Conservation (phyloP, 1,140 invertebrate species). For the Leptinotarsa lineolata region DNA sequence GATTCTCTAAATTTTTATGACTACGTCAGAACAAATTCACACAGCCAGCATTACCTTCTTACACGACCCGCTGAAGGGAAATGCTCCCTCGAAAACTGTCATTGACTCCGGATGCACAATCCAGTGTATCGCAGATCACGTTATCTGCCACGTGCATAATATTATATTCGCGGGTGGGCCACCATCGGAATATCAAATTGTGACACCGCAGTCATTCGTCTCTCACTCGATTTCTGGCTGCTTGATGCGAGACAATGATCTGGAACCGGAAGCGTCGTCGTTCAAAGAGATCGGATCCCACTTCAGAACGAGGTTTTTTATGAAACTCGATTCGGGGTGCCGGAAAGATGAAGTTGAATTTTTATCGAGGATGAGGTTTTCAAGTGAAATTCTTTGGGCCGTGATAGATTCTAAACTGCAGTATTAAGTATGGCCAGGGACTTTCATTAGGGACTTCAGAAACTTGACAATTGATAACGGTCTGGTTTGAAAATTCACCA, state of each 20-base stretch:
- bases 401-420: no score
- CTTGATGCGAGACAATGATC: slow-evolving; percentile 2
- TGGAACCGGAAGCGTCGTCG: not conserved
- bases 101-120: slow-evolving; percentile 15
- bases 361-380: no score
- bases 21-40: not conserved
- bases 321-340: not conserved
- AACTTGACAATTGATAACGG: no score
- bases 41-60: no score
- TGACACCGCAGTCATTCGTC: not conserved
- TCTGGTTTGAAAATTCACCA: no score
- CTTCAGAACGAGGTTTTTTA: not conserved
- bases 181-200: not conserved
- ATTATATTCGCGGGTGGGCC: slow-evolving; percentile 14
- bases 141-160: not conserved
- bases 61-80: not conserved
- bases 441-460: no score
- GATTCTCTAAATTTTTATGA: not conserved
- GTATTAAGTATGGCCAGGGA: no score
- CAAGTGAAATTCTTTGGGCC: no score
- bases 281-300: not conserved
- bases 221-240: not conserved
- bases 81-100: slow-evolving; percentile 8
- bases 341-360: no score
- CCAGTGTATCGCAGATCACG: not conserved